These are phyloP conservation scores for Motacilla tschutschensis DNA, from an alignment of 2,113 vertebrate species.

Conservation along the genomic window DNA sequence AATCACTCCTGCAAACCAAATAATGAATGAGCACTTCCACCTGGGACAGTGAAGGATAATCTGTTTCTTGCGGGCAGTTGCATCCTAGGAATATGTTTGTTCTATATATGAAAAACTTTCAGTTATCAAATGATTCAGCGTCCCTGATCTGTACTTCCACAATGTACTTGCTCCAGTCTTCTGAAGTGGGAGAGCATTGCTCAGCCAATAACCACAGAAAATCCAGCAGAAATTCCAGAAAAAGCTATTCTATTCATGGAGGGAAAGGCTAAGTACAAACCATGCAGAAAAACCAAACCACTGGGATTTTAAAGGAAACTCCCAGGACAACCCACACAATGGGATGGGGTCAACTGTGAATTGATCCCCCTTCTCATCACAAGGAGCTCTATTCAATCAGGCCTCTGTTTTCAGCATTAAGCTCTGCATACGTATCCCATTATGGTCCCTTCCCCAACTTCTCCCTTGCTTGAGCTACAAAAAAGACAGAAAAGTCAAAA, in stretches of 20 bases:
- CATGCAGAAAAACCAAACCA: constrained; percentile 43
- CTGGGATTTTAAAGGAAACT: constrained; percentile 51
- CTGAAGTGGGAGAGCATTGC: constrained; percentile 4
- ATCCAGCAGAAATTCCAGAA: constrained; percentile 39
- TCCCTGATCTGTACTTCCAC: constrained; percentile 23
- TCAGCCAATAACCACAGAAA: constrained; percentile 59
- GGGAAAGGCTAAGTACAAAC: constrained; percentile 29
- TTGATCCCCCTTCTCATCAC: constrained; percentile 27
- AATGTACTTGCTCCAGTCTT: constrained; percentile 14
- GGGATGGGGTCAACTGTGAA: constrained; percentile 34
- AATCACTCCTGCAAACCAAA: constrained; percentile 10
- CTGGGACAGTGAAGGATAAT: background rate
- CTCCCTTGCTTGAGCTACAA: background rate
- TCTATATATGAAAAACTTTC: background rate
- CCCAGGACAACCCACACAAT: constrained; percentile 40
- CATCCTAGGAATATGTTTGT: background rate
- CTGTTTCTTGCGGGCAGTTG: background rate
- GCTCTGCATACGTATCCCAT: background rate
- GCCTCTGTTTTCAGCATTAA: constrained; percentile 9
- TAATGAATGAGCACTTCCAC: constrained; percentile 19
- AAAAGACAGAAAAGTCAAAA: constrained; percentile 13
- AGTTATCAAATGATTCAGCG: background rate
- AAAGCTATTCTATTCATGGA: constrained; percentile 46
- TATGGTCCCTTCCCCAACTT: background rate
- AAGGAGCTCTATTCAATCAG: constrained; percentile 23